Percentiles rank a stretch among this genome's conserved stretches.
Conservation (phyloP, 2,797 vertebrate genomes). For the Acrossocheilus wenchowensis region DNA sequence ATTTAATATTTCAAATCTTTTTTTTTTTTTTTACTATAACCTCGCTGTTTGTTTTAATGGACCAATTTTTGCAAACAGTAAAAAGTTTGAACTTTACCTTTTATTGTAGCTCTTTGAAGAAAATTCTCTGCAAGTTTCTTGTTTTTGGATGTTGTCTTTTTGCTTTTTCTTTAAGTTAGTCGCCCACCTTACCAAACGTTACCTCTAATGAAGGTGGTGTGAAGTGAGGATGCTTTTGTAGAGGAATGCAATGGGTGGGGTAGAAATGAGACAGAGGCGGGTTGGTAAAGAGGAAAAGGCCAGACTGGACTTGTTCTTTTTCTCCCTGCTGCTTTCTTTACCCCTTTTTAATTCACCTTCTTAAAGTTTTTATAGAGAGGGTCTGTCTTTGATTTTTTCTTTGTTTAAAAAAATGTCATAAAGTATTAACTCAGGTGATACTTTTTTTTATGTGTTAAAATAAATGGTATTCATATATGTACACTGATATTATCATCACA, state of each 20-base stretch:
- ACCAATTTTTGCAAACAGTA: background rate
- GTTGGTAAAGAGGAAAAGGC: slow-evolving; percentile 35
- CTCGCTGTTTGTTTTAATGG: background rate
- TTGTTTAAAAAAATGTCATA: background rate
- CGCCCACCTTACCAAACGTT: background rate
- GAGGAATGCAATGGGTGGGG: slow-evolving; percentile 48
- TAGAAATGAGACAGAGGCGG: slow-evolving; percentile 16
- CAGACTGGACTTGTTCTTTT: slow-evolving; percentile 40
- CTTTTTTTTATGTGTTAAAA: background rate
- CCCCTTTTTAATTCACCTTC: background rate
- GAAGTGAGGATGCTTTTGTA: slow-evolving; percentile 33
- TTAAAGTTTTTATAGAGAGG: background rate
- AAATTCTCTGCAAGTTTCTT: background rate
- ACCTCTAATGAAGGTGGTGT: slow-evolving; percentile 14
- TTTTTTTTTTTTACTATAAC: background rate
- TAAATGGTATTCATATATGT: background rate
- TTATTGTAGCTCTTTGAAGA: background rate
- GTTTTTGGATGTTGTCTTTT: background rate
- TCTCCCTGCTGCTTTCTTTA: background rate
- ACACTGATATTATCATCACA: background rate
- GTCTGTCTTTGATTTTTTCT: background rate
- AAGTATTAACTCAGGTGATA: background rate
- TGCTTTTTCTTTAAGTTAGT: background rate
- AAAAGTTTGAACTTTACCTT: slow-evolving; percentile 19
- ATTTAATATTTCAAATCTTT: background rate